Evolutionary conservation across 2,113 vertebrate genomes (phyloP).

Genomic region (Antechinus stuartii): DNA sequence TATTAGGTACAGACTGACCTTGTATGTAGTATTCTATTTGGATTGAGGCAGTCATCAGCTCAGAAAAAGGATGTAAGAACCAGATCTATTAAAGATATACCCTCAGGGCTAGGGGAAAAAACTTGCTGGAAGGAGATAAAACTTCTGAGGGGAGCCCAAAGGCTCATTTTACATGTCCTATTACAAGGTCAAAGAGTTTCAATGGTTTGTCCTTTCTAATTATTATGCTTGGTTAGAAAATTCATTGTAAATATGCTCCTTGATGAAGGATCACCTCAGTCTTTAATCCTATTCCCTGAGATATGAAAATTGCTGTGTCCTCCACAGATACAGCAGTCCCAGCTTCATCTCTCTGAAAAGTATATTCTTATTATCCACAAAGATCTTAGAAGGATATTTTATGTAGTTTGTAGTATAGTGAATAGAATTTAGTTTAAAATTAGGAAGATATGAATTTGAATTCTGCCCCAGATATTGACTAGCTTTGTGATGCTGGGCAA

Average conservation of each 20-base stretch:
- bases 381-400: neutral
- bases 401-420: neutral
- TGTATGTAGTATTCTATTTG: neutral
- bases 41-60: neutral
- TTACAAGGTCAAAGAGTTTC: neutral
- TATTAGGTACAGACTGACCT: neutral
- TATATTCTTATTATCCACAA: neutral
- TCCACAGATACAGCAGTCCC: neutral
- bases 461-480: neutral
- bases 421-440: neutral
- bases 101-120: neutral
- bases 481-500: neutral
- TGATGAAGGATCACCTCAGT: neutral
- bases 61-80: neutral
- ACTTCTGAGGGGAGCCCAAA: slow-evolving; percentile 5
- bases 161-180: neutral
- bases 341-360: neutral
- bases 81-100: neutral
- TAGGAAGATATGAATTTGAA: neutral
- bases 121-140: slow-evolving; percentile 3
- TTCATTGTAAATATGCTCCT: neutral
- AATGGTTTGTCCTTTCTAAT: neutral
- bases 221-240: neutral
- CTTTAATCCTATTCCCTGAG: neutral
- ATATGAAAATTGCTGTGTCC: neutral